A percentile compares a stretch with the other conserved stretches of the same genome.
Conservation (phyloP, 2,797 vertebrate genomes). For the Rhadinocentrus ornatus region DNA sequence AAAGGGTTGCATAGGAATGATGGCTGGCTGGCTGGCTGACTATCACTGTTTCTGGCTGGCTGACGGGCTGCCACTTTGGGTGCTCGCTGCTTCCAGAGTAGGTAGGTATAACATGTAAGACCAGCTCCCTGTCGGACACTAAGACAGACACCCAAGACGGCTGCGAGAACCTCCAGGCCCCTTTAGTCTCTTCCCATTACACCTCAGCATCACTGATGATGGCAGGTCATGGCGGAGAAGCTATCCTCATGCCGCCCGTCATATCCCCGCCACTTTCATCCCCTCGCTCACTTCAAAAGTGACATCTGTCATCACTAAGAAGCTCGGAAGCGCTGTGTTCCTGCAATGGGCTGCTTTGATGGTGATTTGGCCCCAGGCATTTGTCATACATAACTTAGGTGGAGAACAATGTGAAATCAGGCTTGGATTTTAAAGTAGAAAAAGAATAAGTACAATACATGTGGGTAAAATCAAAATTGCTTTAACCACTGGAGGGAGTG, state of each 20-base stretch:
- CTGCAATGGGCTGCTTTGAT: conserved; percentile 86
- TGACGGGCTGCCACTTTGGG: conserved; percentile 69
- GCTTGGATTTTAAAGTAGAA: conserved; percentile 78
- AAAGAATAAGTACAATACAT: conserved; percentile 82
- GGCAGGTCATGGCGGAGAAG: conserved; percentile 74
- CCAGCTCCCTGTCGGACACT: conserved; percentile 62
- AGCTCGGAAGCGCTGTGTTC: conserved; percentile 86
- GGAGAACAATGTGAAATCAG: conserved; percentile 89
- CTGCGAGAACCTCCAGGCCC: conserved; percentile 70
- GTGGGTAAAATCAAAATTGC: conserved; percentile 87
- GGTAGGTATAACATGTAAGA: conserved; percentile 75
- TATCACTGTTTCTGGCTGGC: conserved; percentile 44
- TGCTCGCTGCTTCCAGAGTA: conserved; percentile 61
- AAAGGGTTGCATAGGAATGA: conserved; percentile 63
- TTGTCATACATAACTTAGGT: conserved; percentile 89
- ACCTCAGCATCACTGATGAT: conserved; percentile 73
- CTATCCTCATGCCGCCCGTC: conserved; percentile 80
- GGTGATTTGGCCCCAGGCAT: conserved; percentile 86
- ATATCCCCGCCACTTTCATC: conserved; percentile 84
- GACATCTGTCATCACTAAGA: conserved; percentile 86
- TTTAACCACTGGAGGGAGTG: conserved; percentile 85
- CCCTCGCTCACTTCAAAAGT: conserved; percentile 84
- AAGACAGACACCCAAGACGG: conserved; percentile 76
- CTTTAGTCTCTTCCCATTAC: conserved; percentile 79
- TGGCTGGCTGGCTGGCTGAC: conserved; percentile 54